Base-by-base conservation (phyloP, 2,888 invertebrate genomes). In the Archips crataeganus region DNA sequence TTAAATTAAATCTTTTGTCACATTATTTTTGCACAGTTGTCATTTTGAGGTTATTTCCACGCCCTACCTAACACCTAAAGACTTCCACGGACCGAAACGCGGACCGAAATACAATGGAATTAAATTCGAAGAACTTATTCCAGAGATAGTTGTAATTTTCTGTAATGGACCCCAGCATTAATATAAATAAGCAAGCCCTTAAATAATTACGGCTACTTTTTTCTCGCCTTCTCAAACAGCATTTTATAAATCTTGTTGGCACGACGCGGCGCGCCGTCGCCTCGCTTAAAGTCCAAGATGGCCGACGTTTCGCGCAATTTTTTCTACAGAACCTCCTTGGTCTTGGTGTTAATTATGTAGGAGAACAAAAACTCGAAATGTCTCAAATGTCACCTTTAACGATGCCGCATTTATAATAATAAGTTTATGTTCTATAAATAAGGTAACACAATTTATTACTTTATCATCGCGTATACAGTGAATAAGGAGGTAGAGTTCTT, bases 311-410 rank as follows among this genome's bases (percentile, higher is more conserved):
- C 74, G 74, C 74, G 74, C 69, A 45, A 59, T 39, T 69, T 69
- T 70, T 65, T 61, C 13, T 11, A 13, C 8, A 13, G 23, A 34
- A 5, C n/a, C 49, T 51, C n/a, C 32, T 62, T 15, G 34, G 34
- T 23, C 23, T 34, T 65, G 69, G 75, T 73, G 70, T 73, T 73
- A 73, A 75, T 75, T 75, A 75, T 67, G 66, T 51, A 34, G 63
- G 15, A 42, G 70, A 45, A 70, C 73, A 75, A 75, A 75, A 75
- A 73, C 67, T 70, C 49, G 73, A 75, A 70, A 67, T 73, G 59
- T 60, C 49, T 60, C 51, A 75, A 75, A 73, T 73, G 75, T 69
- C 60, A 36, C 59, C 60, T 74, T 74, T 61, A 74, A 70, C 9
- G 70, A 65, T 15, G 74, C 69, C 74, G 74, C 74, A 59, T 39